These are phyloP conservation scores for Glaucopsyche alexis DNA, from an alignment of 2,888 invertebrate species.

Conservation along the genomic window DNA sequence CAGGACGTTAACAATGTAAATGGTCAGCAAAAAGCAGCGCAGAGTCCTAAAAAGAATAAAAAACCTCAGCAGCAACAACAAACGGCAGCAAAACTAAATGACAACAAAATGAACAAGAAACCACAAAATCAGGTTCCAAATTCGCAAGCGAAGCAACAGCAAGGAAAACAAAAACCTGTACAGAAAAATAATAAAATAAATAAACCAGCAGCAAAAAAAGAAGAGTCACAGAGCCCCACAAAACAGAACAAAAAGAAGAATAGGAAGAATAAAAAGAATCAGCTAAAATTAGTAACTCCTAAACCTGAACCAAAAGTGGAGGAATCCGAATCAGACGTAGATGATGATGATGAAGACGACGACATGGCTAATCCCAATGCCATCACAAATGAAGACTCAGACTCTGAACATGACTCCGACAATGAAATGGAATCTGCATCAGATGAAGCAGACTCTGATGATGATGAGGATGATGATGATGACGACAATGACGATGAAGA, in stretches of 20 bases:
- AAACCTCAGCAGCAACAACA: not conserved
- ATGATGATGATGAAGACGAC: not conserved
- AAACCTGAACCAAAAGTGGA: not conserved
- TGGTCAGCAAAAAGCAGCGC: constrained; percentile 18
- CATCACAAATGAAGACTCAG: constrained; percentile 66
- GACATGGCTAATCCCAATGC: constrained; percentile 59
- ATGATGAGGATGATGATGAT: not conserved
- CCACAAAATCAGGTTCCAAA: constrained; percentile 6
- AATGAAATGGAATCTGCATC: constrained; percentile 63
- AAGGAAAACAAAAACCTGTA: not conserved
- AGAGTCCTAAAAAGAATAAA: constrained; percentile 30
- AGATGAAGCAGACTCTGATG: not conserved
- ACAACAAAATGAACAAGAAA: not conserved
- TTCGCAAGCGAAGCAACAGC: not conserved
- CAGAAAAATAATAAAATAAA: not conserved
- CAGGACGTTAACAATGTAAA: constrained; percentile 28
- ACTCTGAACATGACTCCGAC: constrained; percentile 73
- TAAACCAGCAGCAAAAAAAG: not conserved
- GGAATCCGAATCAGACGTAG: not conserved
- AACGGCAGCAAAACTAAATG: not conserved
- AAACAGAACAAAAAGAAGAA: constrained; percentile 38
- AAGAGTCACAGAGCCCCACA: constrained; percentile 30
- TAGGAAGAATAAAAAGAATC: constrained; percentile 24
- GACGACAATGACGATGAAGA: not conserved
- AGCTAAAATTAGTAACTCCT: not conserved